Evolutionary conservation across 2,888 invertebrate genomes (phyloP), one percentile per base, ranked within the genome.

Genomic region (Glyphotaelius pellucidus): DNA sequence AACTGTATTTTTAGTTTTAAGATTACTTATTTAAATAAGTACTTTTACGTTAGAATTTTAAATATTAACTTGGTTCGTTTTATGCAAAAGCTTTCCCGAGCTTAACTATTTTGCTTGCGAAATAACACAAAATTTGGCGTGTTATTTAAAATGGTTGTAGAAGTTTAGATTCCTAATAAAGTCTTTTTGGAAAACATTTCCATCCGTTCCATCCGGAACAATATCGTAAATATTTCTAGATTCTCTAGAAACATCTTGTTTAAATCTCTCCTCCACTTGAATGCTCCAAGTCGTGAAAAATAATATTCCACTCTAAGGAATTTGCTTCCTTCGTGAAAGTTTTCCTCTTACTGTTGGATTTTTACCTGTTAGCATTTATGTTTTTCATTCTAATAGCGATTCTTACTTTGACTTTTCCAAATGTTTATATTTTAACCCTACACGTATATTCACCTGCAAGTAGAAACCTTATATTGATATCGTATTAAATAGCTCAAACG

Each of bases 301-400:
- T 83, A 83, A 83, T 83, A 83, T 83, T 83, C 83, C 35, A 35
- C 83, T 83, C 83, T 35, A 32, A 83, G 83, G 83, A 83, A 83
- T 83, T 83, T 83, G 81, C 25, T 83, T 83, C 3, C 32, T 81
- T 32, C 4, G 9, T 83, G 35, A 35, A 83, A 35, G 32, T 83
- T 83, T 83, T 19, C 83, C 35, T 25, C 19, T 25, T 0, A 14
- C 19, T 15, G n/a, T 9, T 32, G 9, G 35, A 83, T 38, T 25
- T 19, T 25, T 83, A 5, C 35, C 35, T 83, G 83, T 2, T 19
- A 19, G 32, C 19, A 38, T 35, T 83, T 83, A 2, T 15, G 32
- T 35, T 83, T 83, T 67, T 67, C 25, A 25, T 67, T 67, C 67
- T 25, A 67, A 67, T 67, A 25, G n/a, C 67, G 25, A 15, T 47